A percentile compares a stretch with the other conserved stretches of the same genome.
Conservation (phyloP, 1,140 invertebrate species). For the Hestina assimilis region DNA sequence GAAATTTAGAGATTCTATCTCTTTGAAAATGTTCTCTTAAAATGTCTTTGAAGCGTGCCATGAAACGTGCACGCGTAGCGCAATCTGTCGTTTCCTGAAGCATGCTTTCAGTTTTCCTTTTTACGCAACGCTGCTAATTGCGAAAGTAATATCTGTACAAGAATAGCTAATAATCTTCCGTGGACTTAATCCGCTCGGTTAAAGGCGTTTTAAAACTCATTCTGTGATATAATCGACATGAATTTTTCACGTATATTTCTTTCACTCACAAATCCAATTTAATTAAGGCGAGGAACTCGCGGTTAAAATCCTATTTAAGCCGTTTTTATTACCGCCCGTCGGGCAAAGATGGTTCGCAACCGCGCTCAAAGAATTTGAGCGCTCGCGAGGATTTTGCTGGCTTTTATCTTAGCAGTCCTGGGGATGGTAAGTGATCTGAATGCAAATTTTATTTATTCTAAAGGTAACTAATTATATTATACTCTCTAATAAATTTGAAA, state of each 20-base stretch:
- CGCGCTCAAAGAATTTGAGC: conserved; percentile 71
- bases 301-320: conserved; percentile 78
- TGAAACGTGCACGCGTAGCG: conserved; percentile 30
- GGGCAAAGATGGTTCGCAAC: conserved; percentile 72
- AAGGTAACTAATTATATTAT: not conserved
- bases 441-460: conserved; percentile 64
- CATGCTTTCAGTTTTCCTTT: conserved; percentile 34
- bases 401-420: conserved; percentile 67
- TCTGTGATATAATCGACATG: conserved; percentile 70
- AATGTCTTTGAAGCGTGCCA: not conserved
- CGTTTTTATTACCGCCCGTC: conserved; percentile 76
- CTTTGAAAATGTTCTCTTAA: not conserved
- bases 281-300: conserved; percentile 77
- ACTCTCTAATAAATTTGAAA: no score
- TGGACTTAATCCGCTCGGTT: conserved; percentile 9
- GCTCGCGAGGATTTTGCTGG: conserved; percentile 62
- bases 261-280: conserved; percentile 77
- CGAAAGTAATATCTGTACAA: not conserved
- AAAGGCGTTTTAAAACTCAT: conserved; percentile 8
- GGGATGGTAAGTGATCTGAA: conserved; percentile 66
- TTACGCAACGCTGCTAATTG: conserved; percentile 30
- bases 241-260: conserved; percentile 76
- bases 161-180: not conserved
- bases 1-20: not conserved
- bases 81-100: conserved; percentile 63